phyloP scores from a whole-genome alignment of 2,113 vertebrate genomes.

The Muntiacus reevesi region DNA sequence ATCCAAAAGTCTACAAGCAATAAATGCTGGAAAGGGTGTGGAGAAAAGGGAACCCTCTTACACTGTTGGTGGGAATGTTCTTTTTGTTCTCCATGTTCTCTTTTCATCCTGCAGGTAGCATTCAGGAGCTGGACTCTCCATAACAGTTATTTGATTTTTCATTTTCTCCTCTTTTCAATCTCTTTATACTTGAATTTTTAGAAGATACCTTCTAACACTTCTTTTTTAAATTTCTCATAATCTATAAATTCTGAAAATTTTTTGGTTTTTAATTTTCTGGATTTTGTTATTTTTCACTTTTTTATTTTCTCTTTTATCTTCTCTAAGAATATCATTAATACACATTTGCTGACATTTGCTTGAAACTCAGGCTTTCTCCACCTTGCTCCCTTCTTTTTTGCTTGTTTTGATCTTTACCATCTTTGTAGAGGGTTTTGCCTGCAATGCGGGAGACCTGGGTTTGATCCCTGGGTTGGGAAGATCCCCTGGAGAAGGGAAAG shows the following conservation, averaged over 20 bases:
- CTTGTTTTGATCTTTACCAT: conserved; percentile 12
- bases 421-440: neutral
- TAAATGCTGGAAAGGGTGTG: too few relatives aligned
- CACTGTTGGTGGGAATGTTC: neutral
- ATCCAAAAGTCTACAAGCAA: too few relatives aligned
- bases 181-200: neutral
- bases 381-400: neutral
- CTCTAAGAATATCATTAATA: neutral
- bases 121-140: neutral
- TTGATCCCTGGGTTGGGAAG: neutral
- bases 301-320: neutral
- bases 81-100: neutral
- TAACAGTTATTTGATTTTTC: neutral
- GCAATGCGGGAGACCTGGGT: neutral
- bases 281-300: neutral
- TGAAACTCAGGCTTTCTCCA: neutral
- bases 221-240: neutral
- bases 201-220: neutral
- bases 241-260: neutral
- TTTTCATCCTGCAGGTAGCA: neutral
- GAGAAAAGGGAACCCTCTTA: too few relatives aligned
- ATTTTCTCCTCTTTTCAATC: neutral
- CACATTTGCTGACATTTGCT: neutral
- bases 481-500: neutral
- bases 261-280: neutral